Conservation (phyloP, 2,888 invertebrate species). For the Dendrolimus houi region DNA sequence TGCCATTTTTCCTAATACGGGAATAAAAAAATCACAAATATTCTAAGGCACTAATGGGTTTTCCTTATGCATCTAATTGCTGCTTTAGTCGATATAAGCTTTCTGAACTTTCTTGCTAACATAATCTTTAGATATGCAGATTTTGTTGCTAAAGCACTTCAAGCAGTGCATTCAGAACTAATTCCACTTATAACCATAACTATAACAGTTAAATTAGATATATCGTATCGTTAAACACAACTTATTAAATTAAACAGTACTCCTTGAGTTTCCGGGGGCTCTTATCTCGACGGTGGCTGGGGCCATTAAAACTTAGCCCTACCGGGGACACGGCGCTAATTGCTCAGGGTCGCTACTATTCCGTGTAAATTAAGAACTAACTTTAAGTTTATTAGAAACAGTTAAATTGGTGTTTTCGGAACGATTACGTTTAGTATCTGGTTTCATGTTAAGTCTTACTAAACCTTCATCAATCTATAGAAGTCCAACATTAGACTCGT, state of each 20-base stretch:
- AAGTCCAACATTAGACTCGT: too few species aligned
- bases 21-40: too few species aligned
- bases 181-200: conserved; percentile 6
- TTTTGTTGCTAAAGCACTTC: not conserved
- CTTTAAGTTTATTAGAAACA: not conserved
- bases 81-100: too few species aligned
- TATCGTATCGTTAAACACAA: conserved; percentile 24
- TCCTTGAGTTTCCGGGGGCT: conserved; percentile 31
- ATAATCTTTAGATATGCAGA: too few species aligned
- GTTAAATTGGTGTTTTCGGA: not conserved
- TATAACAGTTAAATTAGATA: conserved; percentile 10
- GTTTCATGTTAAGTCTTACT: too few species aligned
- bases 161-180: not conserved
- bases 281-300: conserved; percentile 32
- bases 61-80: too few species aligned
- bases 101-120: too few species aligned
- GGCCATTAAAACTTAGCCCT: conserved; percentile 45
- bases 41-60: too few species aligned
- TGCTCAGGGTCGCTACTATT: conserved; percentile 35
- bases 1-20: too few species aligned
- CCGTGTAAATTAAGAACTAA: conserved; percentile 14
- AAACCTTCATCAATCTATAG: too few species aligned
- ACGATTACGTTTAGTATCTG: not conserved
- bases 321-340: conserved; percentile 42
- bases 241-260: conserved; percentile 39